Percentiles rank a stretch among this genome's conserved stretches.
phyloP scores from a whole-genome alignment of 1,140 invertebrate genomes.

The Atopsyche davidsoni region DNA sequence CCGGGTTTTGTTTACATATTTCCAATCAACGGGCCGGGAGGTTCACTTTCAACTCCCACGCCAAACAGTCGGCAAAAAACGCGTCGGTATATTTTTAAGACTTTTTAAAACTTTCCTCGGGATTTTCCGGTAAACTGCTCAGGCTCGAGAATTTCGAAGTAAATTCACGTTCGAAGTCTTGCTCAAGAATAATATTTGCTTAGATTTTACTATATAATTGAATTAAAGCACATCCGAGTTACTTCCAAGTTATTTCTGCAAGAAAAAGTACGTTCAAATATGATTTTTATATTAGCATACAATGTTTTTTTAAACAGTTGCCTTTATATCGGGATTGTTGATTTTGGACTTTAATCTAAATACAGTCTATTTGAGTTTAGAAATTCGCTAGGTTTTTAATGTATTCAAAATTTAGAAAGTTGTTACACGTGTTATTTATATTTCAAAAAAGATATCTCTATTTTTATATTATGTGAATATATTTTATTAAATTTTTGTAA shows the following conservation, averaged over 20 bases:
- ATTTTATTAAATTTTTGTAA: no score
- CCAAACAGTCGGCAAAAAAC: conserved; percentile 7
- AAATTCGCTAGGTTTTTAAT: no score
- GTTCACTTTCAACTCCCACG: conserved; percentile 11
- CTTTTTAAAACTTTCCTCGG: conserved; percentile 11
- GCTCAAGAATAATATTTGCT: background rate
- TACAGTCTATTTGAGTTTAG: no score
- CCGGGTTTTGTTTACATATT: conserved; percentile 12
- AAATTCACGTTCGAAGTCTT: background rate
- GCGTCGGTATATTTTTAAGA: conserved; percentile 10
- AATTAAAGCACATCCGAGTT: background rate
- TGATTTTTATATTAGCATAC: background rate
- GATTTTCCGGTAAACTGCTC: background rate
- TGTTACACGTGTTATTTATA: no score
- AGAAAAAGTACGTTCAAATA: background rate
- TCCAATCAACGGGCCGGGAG: background rate
- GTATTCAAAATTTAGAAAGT: no score
- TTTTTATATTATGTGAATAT: no score
- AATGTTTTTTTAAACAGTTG: no score
- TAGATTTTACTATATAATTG: background rate
- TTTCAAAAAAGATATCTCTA: no score
- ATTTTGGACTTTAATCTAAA: no score
- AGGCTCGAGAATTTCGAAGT: conserved; percentile 1
- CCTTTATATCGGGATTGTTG: no score
- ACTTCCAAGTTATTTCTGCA: background rate